phyloP scores from a whole-genome alignment of 2,797 vertebrate species.

The Ctenopoma multispine region DNA sequence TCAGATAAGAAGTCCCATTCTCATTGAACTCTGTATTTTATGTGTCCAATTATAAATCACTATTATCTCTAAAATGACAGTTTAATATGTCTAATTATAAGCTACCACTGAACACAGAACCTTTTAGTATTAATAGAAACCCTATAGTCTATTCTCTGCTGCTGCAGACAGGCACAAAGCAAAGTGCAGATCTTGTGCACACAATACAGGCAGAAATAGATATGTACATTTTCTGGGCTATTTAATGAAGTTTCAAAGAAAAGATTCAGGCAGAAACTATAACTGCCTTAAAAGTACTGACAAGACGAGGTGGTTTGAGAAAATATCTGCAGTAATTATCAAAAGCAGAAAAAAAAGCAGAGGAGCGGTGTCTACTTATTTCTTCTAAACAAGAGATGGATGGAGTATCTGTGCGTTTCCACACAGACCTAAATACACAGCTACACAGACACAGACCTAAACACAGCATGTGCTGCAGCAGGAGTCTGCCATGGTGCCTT shows the following conservation, averaged over 20 bases:
- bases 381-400: background rate
- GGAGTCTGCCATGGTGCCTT: slow-evolving; percentile 10
- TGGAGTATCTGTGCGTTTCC: background rate
- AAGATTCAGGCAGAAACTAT: background rate
- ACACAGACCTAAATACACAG: background rate
- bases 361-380: background rate
- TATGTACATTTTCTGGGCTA: background rate
- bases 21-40: background rate
- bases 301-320: background rate
- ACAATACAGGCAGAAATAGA: background rate
- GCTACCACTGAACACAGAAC: background rate
- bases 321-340: background rate
- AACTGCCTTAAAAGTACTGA: background rate
- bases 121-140: background rate
- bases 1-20: background rate
- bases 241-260: slow-evolving; percentile 5
- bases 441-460: background rate
- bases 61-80: background rate
- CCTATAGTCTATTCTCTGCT: background rate
- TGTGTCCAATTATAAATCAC: background rate
- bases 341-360: background rate
- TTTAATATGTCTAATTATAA: background rate
- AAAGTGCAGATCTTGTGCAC: background rate
- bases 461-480: slow-evolving; percentile 9
- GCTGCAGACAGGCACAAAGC: background rate